phyloP scores from a whole-genome alignment of 1,140 invertebrate species.

The Trinorchestia longiramus region DNA sequence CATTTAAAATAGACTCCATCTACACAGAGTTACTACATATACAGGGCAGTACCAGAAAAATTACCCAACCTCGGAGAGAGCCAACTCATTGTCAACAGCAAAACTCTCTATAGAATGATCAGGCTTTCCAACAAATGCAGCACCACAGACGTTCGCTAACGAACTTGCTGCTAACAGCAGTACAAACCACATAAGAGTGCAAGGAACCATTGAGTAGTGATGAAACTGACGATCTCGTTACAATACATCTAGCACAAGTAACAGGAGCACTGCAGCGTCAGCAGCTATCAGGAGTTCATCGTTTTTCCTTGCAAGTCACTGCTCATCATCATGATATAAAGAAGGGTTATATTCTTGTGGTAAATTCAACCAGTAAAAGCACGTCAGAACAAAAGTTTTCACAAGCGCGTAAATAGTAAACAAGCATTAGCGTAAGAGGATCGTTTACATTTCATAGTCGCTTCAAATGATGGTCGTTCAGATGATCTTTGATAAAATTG shows the following conservation, averaged over 20 bases:
- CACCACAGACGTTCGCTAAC: background rate
- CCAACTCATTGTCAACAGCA: slow-evolving; percentile 37
- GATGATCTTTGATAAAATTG: background rate
- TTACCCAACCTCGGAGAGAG: background rate
- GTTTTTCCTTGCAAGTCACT: background rate
- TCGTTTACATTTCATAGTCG: background rate
- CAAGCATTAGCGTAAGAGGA: background rate
- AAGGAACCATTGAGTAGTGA: background rate
- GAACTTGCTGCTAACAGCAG: background rate
- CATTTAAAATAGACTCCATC: slow-evolving; percentile 40
- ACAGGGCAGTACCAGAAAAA: slow-evolving; percentile 27
- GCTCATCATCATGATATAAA: background rate
- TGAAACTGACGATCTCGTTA: background rate
- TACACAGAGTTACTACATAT: slow-evolving; percentile 47
- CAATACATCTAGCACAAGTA: background rate
- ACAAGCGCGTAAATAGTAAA: background rate
- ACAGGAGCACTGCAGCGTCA: background rate
- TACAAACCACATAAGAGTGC: slow-evolving; percentile 2
- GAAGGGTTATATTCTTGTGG: background rate
- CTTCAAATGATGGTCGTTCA: background rate
- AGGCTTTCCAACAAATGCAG: background rate
- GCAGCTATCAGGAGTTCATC: background rate
- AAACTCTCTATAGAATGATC: background rate
- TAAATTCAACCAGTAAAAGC: background rate
- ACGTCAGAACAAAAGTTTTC: background rate